phyloP scores from a whole-genome alignment of 2,113 vertebrate genomes.

The Danionella cerebrum region DNA sequence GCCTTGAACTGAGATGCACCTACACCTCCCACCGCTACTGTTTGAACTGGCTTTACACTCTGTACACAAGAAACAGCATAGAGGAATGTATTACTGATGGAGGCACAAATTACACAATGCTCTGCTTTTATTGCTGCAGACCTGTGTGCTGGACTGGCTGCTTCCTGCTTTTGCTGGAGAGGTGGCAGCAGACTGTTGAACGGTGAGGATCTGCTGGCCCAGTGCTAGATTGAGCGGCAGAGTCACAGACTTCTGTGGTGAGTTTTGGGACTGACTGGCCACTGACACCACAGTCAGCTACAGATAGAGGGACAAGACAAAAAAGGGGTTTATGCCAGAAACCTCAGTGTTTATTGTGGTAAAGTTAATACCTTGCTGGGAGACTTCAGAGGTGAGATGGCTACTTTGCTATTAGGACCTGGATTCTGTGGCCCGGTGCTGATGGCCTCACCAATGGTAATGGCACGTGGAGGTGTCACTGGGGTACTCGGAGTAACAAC shows the following conservation, averaged over 20 bases:
- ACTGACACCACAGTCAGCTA: slow-evolving; percentile 82
- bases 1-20: slow-evolving; percentile 87
- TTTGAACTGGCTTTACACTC: slow-evolving; percentile 84
- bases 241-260: slow-evolving; percentile 76
- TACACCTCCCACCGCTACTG: slow-evolving; percentile 82
- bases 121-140: slow-evolving; percentile 31
- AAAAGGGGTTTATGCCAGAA: neutral
- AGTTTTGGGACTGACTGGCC: slow-evolving; percentile 72
- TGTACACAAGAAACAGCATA: slow-evolving; percentile 40
- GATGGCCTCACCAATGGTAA: slow-evolving; percentile 80
- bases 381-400: slow-evolving; percentile 94
- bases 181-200: slow-evolving; percentile 73
- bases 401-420: slow-evolving; percentile 83
- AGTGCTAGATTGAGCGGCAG: slow-evolving; percentile 79
- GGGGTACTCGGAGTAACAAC: slow-evolving; percentile 82
- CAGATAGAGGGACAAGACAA: neutral
- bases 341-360: no score
- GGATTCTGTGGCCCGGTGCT: slow-evolving; percentile 72
- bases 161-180: slow-evolving; percentile 76
- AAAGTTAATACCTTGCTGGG: slow-evolving; percentile 98
- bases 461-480: slow-evolving; percentile 79
- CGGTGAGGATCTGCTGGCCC: slow-evolving; percentile 80
- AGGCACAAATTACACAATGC: no score
- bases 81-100: neutral
- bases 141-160: slow-evolving; percentile 70